Conservation (phyloP, 2,888 invertebrate species). For the Phengaris arion region DNA sequence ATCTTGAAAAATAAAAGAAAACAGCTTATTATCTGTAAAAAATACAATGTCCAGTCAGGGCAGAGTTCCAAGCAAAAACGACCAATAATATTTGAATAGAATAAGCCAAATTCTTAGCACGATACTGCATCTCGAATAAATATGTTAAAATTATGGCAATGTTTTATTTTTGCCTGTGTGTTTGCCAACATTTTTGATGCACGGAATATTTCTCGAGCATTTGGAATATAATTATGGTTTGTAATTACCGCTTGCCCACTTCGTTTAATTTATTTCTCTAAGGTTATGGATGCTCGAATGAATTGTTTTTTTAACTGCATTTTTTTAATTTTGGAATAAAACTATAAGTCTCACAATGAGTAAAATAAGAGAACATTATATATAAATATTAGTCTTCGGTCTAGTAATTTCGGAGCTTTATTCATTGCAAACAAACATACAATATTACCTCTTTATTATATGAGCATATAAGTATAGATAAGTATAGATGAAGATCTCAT, state of each 20-base stretch:
- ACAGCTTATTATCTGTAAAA: slow-evolving; percentile 21
- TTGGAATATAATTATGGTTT: background rate
- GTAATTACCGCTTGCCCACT: background rate
- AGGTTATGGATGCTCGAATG: background rate
- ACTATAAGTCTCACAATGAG: no score
- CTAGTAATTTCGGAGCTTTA: no score
- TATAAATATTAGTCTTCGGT: no score
- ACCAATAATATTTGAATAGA: slow-evolving; percentile 66
- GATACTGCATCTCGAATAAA: slow-evolving; percentile 1
- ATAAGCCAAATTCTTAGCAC: slow-evolving; percentile 59
- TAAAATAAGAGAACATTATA: no score
- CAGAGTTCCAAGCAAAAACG: slow-evolving; percentile 67
- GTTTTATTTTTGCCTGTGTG: background rate
- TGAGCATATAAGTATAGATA: no score
- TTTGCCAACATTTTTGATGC: slow-evolving; percentile 12
- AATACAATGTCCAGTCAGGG: slow-evolving; percentile 58
- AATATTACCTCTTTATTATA: no score
- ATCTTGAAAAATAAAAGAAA: background rate
- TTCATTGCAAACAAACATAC: no score
- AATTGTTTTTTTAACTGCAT: no score
- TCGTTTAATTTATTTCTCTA: background rate
- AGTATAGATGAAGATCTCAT: no score
- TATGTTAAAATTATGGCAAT: slow-evolving; percentile 13
- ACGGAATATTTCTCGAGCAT: background rate
- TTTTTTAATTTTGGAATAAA: no score